Percentiles rank a stretch among this genome's conserved stretches.
Conservation (phyloP, 2,888 invertebrate species). For the Napeogenes sylphis region DNA sequence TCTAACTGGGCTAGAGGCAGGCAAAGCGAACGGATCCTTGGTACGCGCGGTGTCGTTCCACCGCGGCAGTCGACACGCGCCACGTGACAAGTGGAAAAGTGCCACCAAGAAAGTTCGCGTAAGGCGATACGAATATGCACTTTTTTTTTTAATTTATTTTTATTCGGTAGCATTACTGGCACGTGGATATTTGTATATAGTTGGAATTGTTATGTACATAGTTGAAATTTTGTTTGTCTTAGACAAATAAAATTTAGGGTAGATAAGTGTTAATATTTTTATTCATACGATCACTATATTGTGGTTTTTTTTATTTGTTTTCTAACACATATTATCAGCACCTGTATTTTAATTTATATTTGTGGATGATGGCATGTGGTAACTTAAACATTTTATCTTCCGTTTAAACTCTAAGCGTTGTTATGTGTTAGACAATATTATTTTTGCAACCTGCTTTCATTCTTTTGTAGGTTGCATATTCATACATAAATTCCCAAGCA, state of each 20-base stretch:
- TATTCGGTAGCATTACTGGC: conserved; percentile 15
- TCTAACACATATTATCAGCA: background rate
- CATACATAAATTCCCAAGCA: conserved; percentile 73
- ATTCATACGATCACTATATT: background rate
- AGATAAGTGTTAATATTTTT: background rate
- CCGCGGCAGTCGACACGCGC: conserved; percentile 74
- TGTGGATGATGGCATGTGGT: conserved; percentile 42
- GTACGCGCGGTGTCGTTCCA: conserved; percentile 82
- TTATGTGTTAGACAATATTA: conserved; percentile 47
- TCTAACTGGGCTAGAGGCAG: conserved; percentile 81
- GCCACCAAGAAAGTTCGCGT: conserved; percentile 87
- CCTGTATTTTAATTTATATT: conserved; percentile 2
- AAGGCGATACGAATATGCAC: conserved; percentile 61
- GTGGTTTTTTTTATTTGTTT: background rate
- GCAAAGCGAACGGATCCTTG: conserved; percentile 79
- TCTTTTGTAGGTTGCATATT: conserved; percentile 81
- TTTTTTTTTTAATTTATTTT: background rate
- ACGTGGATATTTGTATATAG: conserved; percentile 20
- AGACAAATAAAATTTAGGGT: background rate
- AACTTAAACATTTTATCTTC: conserved; percentile 37
- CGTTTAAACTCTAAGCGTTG: conserved; percentile 37
- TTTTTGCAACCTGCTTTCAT: conserved; percentile 76
- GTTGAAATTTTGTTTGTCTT: background rate
- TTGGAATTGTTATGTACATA: conserved; percentile 17
- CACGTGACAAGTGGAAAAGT: conserved; percentile 80